phyloP scores from a whole-genome alignment of 2,888 invertebrate species.

The Suillia variegata region DNA sequence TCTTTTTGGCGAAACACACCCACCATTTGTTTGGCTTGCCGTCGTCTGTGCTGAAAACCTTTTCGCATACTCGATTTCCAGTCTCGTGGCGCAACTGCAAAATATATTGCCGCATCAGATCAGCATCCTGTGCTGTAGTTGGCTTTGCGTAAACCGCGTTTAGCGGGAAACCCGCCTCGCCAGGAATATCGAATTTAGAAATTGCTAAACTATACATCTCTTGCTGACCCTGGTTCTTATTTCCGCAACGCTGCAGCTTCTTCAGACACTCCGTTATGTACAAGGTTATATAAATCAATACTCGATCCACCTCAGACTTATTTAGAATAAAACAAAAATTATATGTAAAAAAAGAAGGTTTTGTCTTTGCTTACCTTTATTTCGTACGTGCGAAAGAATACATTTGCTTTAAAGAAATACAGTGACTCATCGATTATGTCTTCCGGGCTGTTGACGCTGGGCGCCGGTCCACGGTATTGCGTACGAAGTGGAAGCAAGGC shows the following conservation, averaged over 20 bases:
- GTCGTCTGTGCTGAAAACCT: slow-evolving; percentile 85
- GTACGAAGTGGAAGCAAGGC: slow-evolving; percentile 91
- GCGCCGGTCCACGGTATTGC: slow-evolving; percentile 91
- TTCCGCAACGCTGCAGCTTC: slow-evolving; percentile 88
- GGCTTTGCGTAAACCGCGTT: slow-evolving; percentile 96
- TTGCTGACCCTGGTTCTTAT: slow-evolving; percentile 85
- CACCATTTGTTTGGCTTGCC: slow-evolving; percentile 99
- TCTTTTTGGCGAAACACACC: slow-evolving; percentile 98
- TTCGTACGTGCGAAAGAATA: slow-evolving; percentile 98
- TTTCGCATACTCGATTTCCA: slow-evolving; percentile 87
- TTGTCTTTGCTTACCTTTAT: slow-evolving; percentile 76
- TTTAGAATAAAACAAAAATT: slow-evolving; percentile 32
- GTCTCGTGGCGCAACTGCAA: slow-evolving; percentile 95
- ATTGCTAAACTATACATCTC: slow-evolving; percentile 97
- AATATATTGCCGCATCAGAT: slow-evolving; percentile 89
- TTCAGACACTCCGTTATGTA: slow-evolving; percentile 98
- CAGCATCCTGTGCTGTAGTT: slow-evolving; percentile 78
- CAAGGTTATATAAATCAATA: slow-evolving; percentile 94
- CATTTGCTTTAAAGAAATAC: slow-evolving; percentile 97
- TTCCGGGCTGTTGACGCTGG: slow-evolving; percentile 71
- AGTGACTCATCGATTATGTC: slow-evolving; percentile 98
- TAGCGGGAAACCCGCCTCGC: slow-evolving; percentile 91
- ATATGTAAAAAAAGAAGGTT: neutral
- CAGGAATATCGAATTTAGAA: slow-evolving; percentile 94
- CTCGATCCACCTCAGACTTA: slow-evolving; percentile 96